Evolutionary conservation across 2,888 invertebrate species (phyloP).

Genomic region (Parnassius orleans): DNA sequence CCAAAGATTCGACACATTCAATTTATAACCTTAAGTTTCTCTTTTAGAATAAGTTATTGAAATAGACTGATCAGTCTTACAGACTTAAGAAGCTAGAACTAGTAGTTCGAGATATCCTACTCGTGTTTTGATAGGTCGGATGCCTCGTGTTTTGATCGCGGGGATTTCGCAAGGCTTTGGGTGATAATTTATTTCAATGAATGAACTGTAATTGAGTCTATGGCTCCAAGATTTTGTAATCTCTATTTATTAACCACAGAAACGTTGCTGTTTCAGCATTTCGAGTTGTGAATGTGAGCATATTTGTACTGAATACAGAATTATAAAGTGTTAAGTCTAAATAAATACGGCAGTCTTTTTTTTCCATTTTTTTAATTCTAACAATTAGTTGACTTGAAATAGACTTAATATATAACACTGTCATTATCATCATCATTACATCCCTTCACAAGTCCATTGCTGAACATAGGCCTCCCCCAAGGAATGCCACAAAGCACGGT

Average conservation of each 20-base stretch:
- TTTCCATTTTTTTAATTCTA: too few species aligned
- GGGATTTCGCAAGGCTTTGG: slow-evolving; percentile 53
- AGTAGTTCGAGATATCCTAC: slow-evolving; percentile 55
- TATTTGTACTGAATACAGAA: too few species aligned
- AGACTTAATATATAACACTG: too few species aligned
- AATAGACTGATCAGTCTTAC: slow-evolving; percentile 13
- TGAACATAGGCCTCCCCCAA: too few species aligned
- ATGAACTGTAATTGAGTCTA: slow-evolving; percentile 43
- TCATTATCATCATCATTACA: too few species aligned
- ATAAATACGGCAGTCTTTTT: too few species aligned
- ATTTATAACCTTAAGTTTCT: slow-evolving; percentile 32
- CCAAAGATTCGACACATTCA: slow-evolving; percentile 41
- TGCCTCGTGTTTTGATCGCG: slow-evolving; percentile 62
- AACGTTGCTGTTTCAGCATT: slow-evolving; percentile 15
- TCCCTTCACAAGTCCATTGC: too few species aligned
- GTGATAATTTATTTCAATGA: slow-evolving; percentile 59
- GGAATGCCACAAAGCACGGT: too few species aligned
- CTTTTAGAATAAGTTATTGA: slow-evolving; percentile 46
- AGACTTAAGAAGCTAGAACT: slow-evolving; percentile 29
- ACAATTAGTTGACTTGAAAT: too few species aligned
- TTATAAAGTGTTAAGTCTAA: too few species aligned
- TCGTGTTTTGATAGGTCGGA: slow-evolving; percentile 67
- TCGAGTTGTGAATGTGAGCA: not conserved
- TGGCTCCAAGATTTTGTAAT: slow-evolving; percentile 47
- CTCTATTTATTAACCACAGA: slow-evolving; percentile 44